phyloP scores from a whole-genome alignment of 1,140 invertebrate genomes.

The Sitobion miscanthi region DNA sequence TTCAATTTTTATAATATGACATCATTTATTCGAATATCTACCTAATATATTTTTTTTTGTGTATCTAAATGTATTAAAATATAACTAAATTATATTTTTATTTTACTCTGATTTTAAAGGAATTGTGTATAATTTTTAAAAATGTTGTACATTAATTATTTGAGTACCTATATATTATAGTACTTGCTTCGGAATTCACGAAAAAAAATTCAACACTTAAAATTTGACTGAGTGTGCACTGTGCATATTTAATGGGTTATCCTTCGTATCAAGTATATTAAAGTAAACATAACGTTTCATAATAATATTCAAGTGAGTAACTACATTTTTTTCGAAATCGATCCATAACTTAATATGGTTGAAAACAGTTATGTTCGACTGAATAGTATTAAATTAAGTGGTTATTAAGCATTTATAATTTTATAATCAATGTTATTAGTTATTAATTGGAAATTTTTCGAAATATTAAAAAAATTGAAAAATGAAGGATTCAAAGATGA shows the following conservation, averaged over 20 bases:
- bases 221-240: not conserved
- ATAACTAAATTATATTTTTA: not conserved
- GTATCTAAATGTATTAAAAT: not conserved
- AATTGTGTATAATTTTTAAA: not conserved
- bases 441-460: not conserved
- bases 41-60: not conserved
- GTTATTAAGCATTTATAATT: too few species aligned
- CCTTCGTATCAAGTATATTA: not conserved
- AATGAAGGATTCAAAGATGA: not conserved
- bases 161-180: not conserved
- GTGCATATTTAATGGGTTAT: not conserved
- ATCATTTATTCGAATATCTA: not conserved
- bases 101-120: not conserved
- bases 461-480: not conserved
- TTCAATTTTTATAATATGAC: not conserved
- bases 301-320: not conserved
- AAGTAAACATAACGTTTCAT: not conserved
- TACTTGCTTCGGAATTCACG: not conserved
- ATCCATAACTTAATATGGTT: not conserved
- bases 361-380: not conserved
- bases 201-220: not conserved
- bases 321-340: not conserved
- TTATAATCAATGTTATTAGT: too few species aligned
- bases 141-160: not conserved
- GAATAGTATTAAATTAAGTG: not conserved